These are phyloP conservation scores for Marmota flaviventris DNA, from an alignment of 2,113 vertebrate genomes.

Conservation along the genomic window DNA sequence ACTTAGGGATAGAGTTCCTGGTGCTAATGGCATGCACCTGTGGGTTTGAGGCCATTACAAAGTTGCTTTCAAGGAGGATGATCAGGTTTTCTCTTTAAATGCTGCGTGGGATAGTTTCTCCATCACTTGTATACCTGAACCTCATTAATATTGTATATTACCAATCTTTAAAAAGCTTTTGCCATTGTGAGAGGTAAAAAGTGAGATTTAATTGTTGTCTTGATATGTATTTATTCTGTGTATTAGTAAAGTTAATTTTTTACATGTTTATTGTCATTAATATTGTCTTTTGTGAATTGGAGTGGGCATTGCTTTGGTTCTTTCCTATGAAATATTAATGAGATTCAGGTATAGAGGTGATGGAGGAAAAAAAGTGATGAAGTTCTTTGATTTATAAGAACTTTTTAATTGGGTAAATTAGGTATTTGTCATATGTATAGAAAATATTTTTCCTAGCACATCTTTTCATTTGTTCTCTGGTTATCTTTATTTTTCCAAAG, in stretches of 20 bases:
- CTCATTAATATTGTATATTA: neutral
- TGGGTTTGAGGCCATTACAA: neutral
- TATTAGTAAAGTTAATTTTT: neutral
- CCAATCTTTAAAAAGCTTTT: neutral
- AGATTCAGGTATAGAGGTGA: too few relatives aligned
- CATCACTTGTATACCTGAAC: neutral
- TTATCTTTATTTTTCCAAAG: neutral
- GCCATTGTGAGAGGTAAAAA: neutral
- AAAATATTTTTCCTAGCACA: neutral
- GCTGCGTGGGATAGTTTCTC: neutral
- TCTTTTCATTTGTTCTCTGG: neutral
- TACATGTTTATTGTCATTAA: neutral
- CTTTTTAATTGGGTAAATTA: neutral
- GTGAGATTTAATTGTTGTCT: neutral
- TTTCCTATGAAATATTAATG: neutral
- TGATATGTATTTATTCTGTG: neutral
- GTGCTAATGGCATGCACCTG: neutral
- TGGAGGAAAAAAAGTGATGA: too few relatives aligned
- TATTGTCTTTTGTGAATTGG: neutral
- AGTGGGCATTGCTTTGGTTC: neutral
- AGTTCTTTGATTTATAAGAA: neutral
- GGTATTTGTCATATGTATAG: neutral
- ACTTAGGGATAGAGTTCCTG: conserved; percentile 19
- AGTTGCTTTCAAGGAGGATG: neutral
- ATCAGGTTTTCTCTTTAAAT: neutral